phyloP scores from a whole-genome alignment of 2,797 vertebrate species.

The Myotis daubentonii region DNA sequence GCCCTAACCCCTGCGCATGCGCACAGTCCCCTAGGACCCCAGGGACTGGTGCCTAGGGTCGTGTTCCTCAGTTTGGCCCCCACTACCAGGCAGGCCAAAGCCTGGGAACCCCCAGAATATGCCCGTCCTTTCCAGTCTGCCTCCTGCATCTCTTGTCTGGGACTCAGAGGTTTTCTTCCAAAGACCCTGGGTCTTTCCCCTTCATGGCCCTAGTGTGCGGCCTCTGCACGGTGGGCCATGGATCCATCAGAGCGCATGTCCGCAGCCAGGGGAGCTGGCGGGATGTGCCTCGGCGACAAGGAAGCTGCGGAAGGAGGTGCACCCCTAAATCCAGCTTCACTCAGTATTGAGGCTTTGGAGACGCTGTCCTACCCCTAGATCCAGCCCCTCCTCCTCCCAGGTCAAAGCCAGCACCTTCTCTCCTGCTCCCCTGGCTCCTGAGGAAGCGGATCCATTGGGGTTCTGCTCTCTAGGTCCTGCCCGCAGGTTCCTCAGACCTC shows the following conservation, averaged over 20 bases:
- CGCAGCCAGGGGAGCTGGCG: not conserved
- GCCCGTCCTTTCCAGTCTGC: not conserved
- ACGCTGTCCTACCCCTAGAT: accelerated
- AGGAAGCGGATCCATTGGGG: not conserved
- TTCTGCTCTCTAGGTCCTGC: not conserved
- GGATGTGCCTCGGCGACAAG: accelerated
- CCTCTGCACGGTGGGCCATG: not conserved
- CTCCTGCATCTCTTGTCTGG: not conserved
- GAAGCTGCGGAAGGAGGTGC: not conserved
- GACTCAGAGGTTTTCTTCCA: not conserved
- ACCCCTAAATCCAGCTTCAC: not conserved
- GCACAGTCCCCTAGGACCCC: not conserved
- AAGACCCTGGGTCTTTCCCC: not conserved
- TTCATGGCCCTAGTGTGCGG: not conserved
- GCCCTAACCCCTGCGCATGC: accelerated
- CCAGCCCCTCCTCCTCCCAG: not conserved
- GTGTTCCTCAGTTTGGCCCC: not conserved
- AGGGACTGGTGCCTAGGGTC: not conserved
- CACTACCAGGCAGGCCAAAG: no score
- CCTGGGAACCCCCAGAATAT: not conserved
- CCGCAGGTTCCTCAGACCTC: not conserved
- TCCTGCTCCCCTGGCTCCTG: not conserved
- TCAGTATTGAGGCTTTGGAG: not conserved
- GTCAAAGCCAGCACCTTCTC: not conserved
- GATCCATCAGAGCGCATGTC: accelerated